Base-by-base conservation (phyloP, 2,113 vertebrate species). In the Turnix velox region DNA sequence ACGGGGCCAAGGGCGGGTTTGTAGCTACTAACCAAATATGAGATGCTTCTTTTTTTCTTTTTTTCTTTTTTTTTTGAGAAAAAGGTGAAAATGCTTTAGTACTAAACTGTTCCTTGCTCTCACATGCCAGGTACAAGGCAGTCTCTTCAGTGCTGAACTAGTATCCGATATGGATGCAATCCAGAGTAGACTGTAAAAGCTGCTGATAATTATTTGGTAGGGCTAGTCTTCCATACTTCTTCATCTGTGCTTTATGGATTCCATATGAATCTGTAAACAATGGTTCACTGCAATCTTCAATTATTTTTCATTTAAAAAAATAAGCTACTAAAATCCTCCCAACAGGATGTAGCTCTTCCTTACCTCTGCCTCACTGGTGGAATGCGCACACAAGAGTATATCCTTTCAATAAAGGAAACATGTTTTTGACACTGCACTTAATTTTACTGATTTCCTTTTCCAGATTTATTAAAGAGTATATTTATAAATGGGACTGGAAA, bases 131-230 rank as follows among this genome's bases (percentile, higher is more conserved):
- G 10, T 78, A 33, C 40, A 33, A 57, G 48, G 18, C 37, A 13
- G 18, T 42, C 33, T 78, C 24, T 51, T 81, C 52, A n/a, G 1
- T 75, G 76, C 58, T 84, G 58, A 63, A 18, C 81, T 90, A 68
- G 8, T 43, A n/a, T 61, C 80, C 93, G 61, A 14, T 61, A 61
- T 5, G 6, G 30, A n/a, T 17, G 31, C 43, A 81, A 37, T 72
- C 74, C 66, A 91, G 83, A 92, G 33, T 48, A 86, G 55, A 16
- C 65, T 84, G 10, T 84, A 59, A 88, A 94, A 87, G 33, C 52
- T 81, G 45, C 65, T 84, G 69, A 68, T 75, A 86, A 75, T 93
- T 84, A 45, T 84, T 93, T 92, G 52, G 33, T 72, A 82, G 65
- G 48, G 43, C 65, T 33, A 65, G 27, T 91, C 25, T 87, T 84